phyloP scores from a whole-genome alignment of 2,113 vertebrate species.

The Calonectris borealis region DNA sequence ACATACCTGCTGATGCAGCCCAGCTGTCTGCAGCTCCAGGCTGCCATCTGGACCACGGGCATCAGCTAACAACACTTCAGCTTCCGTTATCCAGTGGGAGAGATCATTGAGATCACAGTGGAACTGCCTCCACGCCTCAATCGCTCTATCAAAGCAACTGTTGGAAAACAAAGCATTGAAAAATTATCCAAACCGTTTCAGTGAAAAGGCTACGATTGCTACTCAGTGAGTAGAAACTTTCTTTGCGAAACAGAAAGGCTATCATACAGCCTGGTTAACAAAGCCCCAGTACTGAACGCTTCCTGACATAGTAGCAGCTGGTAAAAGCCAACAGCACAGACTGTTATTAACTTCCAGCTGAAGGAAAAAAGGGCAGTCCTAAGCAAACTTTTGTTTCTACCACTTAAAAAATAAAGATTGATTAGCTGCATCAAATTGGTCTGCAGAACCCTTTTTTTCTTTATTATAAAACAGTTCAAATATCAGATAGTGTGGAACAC shows the following conservation, averaged over 20 bases:
- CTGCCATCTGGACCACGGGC: slow-evolving; percentile 72
- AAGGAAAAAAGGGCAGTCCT: neutral
- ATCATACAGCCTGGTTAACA: neutral
- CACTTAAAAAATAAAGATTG: slow-evolving; percentile 30
- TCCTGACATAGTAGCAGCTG: neutral
- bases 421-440: neutral
- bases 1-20: slow-evolving; percentile 84
- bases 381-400: neutral
- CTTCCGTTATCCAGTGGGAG: slow-evolving; percentile 85
- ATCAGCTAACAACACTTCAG: slow-evolving; percentile 79
- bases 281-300: neutral
- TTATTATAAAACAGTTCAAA: neutral
- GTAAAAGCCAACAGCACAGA: neutral
- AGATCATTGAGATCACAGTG: slow-evolving; percentile 89
- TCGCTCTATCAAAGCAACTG: slow-evolving; percentile 84
- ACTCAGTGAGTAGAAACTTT: neutral
- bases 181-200: rapidly evolving
- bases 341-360: neutral
- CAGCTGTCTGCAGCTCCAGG: slow-evolving; percentile 78
- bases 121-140: slow-evolving; percentile 91
- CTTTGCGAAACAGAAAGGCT: neutral
- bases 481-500: neutral
- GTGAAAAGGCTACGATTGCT: neutral
- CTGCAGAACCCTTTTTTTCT: neutral
- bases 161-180: neutral